Percentiles rank a stretch among this genome's conserved stretches.
These are phyloP conservation scores for Aplysia californica DNA, from an alignment of 1,140 invertebrate species.

Conservation along the genomic window DNA sequence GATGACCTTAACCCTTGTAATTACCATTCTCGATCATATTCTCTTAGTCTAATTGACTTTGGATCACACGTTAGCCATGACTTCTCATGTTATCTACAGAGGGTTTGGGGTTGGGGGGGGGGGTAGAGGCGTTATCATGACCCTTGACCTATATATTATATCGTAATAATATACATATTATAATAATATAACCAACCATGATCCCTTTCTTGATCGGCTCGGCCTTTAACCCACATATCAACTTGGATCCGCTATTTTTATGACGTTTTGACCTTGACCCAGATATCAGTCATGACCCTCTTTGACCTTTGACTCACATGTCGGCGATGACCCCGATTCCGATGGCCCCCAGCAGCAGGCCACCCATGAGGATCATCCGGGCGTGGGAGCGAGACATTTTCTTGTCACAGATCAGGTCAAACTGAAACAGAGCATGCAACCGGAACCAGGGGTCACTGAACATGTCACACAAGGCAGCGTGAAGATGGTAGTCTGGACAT, in stretches of 20 bases:
- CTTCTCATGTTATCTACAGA: no score
- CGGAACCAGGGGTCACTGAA: no score
- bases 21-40: no score
- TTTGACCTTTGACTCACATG: slow-evolving; percentile 70
- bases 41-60: no score
- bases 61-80: no score
- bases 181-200: not conserved
- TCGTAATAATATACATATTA: not conserved
- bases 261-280: not conserved
- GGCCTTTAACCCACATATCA: no score
- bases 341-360: slow-evolving; percentile 81
- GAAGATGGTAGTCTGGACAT: not conserved
- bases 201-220: not conserved
- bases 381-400: slow-evolving; percentile 70
- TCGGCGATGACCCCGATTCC: slow-evolving; percentile 83
- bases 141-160: no score
- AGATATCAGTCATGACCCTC: not conserved
- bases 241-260: not conserved
- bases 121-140: no score
- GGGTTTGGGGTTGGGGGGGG: no score
- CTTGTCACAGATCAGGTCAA: slow-evolving; percentile 29
- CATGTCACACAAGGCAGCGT: no score
- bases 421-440: slow-evolving; percentile 13
- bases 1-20: no score
- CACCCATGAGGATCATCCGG: slow-evolving; percentile 83